Evolutionary conservation across 1,140 invertebrate species (phyloP), one percentile per base, ranked within the genome.

Genomic region (Dendrolimus kikuchii): DNA sequence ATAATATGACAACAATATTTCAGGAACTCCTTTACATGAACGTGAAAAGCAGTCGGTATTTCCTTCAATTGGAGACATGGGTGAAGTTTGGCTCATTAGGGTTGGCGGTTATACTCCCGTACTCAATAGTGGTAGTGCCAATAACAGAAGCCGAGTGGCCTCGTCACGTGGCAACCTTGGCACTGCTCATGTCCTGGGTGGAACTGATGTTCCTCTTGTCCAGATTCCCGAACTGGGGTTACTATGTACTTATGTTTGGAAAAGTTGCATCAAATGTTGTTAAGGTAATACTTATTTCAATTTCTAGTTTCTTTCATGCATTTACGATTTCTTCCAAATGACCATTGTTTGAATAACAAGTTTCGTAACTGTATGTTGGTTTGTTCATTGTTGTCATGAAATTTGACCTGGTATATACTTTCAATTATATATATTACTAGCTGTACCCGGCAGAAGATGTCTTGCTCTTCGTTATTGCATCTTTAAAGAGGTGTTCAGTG

Each of bases 121-220:
- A 75, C 5, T 58, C 76, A 2, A 54, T 80, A 0, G 56, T 71
- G 4, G 40, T 81, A 8, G 43, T 64, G 6, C 53, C 59, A 8
- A 55, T 59, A 40, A 38, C 57, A 6, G 56, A 69, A 5, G 58
- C 59, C 0, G 79, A 82, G 8, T 90, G 89, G 89, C 74, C 86
- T 0, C 68, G 87, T 5, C 85, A 90, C 53, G 66, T 90, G 6
- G 81, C 89, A 0, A 88, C 90, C 2, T 56, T 87, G 37, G 83
- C 88, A n/a, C 54, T 90, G 46, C 77, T 90, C 6, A 59, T 89
- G 5, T 75, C 88, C 3, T 90, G 89, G 89, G 62, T 88, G 45
- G 87, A 90, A 63, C 74, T 89, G 40, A 89, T 89, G 79, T 84
- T 90, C 46, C 62, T 90, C 5, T 59, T 90, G n/a, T 90, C 89